Percentiles rank a stretch among this genome's conserved stretches.
phyloP scores from a whole-genome alignment of 2,888 invertebrate genomes.

The Apamea monoglypha region DNA sequence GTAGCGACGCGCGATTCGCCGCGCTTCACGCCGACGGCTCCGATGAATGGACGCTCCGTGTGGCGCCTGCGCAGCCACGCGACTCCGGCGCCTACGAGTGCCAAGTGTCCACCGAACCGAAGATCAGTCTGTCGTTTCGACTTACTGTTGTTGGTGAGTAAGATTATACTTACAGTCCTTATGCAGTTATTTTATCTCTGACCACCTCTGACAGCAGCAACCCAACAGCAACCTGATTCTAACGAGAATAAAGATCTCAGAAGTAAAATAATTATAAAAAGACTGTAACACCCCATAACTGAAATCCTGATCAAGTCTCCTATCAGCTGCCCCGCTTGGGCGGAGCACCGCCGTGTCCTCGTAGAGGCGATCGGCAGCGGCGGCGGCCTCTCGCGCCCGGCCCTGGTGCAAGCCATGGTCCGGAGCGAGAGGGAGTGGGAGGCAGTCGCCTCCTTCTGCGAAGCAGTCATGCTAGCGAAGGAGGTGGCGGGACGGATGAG shows the following conservation, averaged over 20 bases:
- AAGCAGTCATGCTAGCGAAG: too few species aligned
- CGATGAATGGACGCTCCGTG: slow-evolving; percentile 92
- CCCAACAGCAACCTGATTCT: neutral
- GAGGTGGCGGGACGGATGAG: too few species aligned
- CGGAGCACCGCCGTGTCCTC: too few species aligned
- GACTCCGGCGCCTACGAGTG: slow-evolving; percentile 97
- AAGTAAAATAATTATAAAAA: neutral
- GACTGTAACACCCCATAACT: neutral
- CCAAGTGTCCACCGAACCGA: slow-evolving; percentile 97
- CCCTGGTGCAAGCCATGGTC: too few species aligned
- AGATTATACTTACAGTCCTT: neutral
- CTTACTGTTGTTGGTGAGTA: slow-evolving; percentile 94
- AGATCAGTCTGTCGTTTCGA: slow-evolving; percentile 94
- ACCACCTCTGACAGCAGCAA: neutral
- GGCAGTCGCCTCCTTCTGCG: too few species aligned
- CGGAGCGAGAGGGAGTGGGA: too few species aligned
- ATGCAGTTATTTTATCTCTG: neutral
- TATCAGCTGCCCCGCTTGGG: too few species aligned
- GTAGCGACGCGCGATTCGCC: slow-evolving; percentile 92
- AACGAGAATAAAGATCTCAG: neutral
- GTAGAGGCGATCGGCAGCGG: too few species aligned
- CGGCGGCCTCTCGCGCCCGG: too few species aligned
- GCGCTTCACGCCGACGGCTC: slow-evolving; percentile 91
- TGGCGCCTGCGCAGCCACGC: slow-evolving; percentile 91
- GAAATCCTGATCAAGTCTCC: neutral